phyloP scores from a whole-genome alignment of 2,888 invertebrate genomes.

The Acanthacorydalis orientalis region DNA sequence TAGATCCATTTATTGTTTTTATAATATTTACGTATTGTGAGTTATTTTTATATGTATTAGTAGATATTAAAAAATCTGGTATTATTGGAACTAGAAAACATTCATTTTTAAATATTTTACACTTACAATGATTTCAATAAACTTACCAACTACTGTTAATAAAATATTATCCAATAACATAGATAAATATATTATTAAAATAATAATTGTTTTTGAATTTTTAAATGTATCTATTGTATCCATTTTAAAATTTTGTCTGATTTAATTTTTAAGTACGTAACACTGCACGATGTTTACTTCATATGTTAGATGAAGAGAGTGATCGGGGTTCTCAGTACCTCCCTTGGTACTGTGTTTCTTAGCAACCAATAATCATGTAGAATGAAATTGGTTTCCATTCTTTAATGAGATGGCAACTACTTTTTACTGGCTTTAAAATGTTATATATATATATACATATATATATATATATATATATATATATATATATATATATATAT shows the following conservation, averaged over 20 bases:
- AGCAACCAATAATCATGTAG: neutral
- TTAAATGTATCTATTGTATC: constrained; percentile 7
- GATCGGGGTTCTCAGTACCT: neutral
- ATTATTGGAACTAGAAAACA: constrained; percentile 55
- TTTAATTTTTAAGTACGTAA: too few species aligned
- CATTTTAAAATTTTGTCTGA: neutral
- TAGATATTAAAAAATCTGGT: constrained; percentile 52
- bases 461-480: too few species aligned
- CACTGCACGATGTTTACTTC: too few species aligned
- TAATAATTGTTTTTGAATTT: constrained; percentile 23
- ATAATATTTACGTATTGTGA: neutral
- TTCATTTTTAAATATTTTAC: too few species aligned
- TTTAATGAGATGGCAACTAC: too few species aligned
- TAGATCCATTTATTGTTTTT: neutral
- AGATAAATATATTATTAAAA: constrained; percentile 51
- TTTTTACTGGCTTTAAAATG: too few species aligned
- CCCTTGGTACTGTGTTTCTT: neutral
- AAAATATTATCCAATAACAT: constrained; percentile 74
- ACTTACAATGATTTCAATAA: too few species aligned
- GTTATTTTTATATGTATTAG: constrained; percentile 24
- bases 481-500: too few species aligned
- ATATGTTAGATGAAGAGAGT: too few species aligned
- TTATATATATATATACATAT: too few species aligned
- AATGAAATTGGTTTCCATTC: too few species aligned
- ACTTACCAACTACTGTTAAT: constrained; percentile 75